These are phyloP conservation scores for Papilio glaucus DNA, from an alignment of 1,140 invertebrate species.

Conservation along the genomic window DNA sequence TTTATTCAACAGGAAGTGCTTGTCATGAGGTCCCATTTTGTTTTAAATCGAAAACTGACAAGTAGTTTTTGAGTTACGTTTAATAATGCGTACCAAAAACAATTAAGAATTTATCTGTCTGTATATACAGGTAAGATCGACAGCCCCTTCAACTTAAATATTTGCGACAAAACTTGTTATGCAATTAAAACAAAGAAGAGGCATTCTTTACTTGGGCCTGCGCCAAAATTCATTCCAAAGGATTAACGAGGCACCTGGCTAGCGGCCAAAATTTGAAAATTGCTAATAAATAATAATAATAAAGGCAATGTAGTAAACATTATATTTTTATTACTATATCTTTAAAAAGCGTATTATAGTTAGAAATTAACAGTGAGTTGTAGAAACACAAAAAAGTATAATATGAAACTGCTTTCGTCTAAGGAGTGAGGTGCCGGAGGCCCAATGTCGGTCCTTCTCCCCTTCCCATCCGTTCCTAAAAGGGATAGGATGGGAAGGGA, in stretches of 20 bases:
- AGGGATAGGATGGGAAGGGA: too few relatives aligned
- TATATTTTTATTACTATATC: neutral
- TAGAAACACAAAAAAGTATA: too few relatives aligned
- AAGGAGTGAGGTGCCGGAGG: too few relatives aligned
- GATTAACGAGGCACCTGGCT: conserved; percentile 23
- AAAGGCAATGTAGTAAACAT: neutral
- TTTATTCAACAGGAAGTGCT: too few relatives aligned
- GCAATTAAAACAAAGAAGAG: conserved; percentile 4
- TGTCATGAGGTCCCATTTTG: too few relatives aligned
- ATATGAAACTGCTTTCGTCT: too few relatives aligned
- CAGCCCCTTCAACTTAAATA: neutral
- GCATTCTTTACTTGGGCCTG: conserved; percentile 5
- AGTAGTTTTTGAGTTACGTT: too few relatives aligned
- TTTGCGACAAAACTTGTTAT: neutral
- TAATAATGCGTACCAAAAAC: too few relatives aligned
- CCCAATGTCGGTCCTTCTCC: too few relatives aligned
- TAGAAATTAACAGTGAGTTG: too few relatives aligned
- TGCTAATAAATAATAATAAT: conserved; percentile 14
- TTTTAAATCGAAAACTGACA: too few relatives aligned
- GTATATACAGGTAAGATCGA: neutral
- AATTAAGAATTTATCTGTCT: neutral
- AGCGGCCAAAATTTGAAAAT: conserved; percentile 4
- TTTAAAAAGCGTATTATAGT: neutral
- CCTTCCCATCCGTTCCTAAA: too few relatives aligned
- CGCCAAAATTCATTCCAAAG: conserved; percentile 18